These are phyloP conservation scores for Solenodon paradoxus DNA, from an alignment of 2,113 vertebrate genomes.

Conservation along the genomic window DNA sequence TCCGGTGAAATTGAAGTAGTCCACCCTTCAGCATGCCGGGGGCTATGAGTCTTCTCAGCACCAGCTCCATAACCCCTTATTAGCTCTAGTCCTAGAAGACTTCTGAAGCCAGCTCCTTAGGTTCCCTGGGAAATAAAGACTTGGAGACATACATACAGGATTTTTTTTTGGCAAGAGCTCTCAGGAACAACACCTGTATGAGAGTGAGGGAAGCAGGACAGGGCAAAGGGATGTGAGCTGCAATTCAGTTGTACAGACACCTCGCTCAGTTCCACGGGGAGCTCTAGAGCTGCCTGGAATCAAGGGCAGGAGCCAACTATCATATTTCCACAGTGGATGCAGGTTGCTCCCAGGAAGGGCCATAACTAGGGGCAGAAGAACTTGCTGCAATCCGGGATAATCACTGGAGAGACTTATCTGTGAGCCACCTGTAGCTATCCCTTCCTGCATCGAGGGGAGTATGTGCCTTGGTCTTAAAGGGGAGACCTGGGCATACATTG, in stretches of 20 bases:
- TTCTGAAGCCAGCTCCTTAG: not conserved
- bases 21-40: not conserved
- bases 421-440: not conserved
- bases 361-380: not conserved
- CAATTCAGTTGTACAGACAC: not conserved
- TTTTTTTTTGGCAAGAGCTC: not conserved
- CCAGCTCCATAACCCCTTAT: not conserved
- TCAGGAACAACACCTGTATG: too few species aligned
- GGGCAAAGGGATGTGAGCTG: not conserved
- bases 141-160: not conserved
- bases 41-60: not conserved
- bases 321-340: not conserved
- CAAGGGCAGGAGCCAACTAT: not conserved
- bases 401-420: not conserved
- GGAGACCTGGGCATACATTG: not conserved
- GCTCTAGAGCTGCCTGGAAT: not conserved
- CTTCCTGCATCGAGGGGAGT: not conserved
- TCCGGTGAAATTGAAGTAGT: not conserved
- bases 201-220: not conserved
- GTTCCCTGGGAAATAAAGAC: not conserved
- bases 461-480: not conserved
- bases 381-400: not conserved
- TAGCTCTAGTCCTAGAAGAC: not conserved
- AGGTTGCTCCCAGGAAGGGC: not conserved
- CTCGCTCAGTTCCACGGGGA: not conserved